phyloP scores from a whole-genome alignment of 2,888 invertebrate genomes.

The Pterostichus madidus region DNA sequence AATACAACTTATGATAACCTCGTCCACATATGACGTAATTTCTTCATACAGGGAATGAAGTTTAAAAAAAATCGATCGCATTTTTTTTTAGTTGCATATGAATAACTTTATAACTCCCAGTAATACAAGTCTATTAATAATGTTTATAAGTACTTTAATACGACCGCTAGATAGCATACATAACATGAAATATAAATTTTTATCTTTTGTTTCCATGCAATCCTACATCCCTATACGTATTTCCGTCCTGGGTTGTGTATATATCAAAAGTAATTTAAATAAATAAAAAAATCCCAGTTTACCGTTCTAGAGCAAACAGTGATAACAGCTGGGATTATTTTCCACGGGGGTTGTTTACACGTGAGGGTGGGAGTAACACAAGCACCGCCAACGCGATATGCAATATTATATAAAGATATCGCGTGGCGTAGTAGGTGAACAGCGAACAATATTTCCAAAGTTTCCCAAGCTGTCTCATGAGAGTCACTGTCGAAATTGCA shows the following conservation, averaged over 20 bases:
- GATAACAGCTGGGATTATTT: constrained; percentile 64
- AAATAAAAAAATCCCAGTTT: constrained; percentile 58
- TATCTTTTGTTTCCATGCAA: constrained; percentile 41
- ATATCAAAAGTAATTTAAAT: constrained; percentile 63
- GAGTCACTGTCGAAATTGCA: constrained; percentile 67
- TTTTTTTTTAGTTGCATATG: no score
- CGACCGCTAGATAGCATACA: neutral
- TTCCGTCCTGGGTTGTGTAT: constrained; percentile 36
- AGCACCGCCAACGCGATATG: constrained; percentile 42
- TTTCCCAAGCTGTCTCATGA: constrained; percentile 64
- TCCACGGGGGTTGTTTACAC: constrained; percentile 36
- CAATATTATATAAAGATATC: constrained; percentile 65
- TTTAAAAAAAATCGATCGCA: no score
- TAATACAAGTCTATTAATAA: neutral
- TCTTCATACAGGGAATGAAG: no score
- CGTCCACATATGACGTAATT: no score
- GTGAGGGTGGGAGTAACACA: neutral
- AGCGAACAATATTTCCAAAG: constrained; percentile 66
- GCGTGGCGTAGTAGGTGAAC: neutral
- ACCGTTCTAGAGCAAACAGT: constrained; percentile 39
- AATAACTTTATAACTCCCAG: no score
- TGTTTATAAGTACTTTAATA: constrained; percentile 7
- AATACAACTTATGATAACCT: no score
- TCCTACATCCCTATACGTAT: neutral
- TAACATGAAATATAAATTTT: neutral